Evolutionary conservation across 2,797 vertebrate genomes (phyloP).

Genomic region (Semotilus atromaculatus): DNA sequence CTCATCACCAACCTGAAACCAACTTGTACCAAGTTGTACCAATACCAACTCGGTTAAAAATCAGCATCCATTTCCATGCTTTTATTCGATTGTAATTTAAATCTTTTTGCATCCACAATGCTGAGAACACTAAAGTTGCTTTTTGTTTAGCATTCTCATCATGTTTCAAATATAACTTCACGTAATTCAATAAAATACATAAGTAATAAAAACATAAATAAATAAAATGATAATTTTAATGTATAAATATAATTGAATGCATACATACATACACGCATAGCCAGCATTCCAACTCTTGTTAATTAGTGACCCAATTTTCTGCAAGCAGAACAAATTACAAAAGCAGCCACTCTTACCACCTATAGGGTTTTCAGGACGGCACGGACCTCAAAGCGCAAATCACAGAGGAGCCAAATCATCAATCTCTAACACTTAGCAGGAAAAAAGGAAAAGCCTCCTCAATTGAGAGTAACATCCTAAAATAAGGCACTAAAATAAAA

Average conservation of each 20-base stretch:
- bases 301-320: conserved; percentile 83
- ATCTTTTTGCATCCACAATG: neutral
- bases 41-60: neutral
- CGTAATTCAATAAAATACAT: neutral
- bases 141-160: neutral
- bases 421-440: neutral
- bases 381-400: conserved; percentile 64
- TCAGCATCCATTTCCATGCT: neutral
- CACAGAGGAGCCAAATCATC: conserved; percentile 14
- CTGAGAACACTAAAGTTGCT: neutral
- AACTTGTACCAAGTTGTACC: neutral
- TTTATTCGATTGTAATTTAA: neutral
- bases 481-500: neutral
- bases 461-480: neutral
- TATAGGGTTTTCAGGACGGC: conserved; percentile 66
- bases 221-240: no score
- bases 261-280: conserved; percentile 64
- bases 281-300: conserved; percentile 77
- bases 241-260: conserved; percentile 9
- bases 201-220: conserved; percentile 39
- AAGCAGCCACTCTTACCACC: conserved; percentile 78
- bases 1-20: neutral
- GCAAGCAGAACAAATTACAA: conserved; percentile 85
- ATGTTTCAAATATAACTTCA: neutral
- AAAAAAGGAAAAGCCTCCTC: neutral